phyloP scores from a whole-genome alignment of 2,113 vertebrate genomes.

The Leucoraja erinaceus region DNA sequence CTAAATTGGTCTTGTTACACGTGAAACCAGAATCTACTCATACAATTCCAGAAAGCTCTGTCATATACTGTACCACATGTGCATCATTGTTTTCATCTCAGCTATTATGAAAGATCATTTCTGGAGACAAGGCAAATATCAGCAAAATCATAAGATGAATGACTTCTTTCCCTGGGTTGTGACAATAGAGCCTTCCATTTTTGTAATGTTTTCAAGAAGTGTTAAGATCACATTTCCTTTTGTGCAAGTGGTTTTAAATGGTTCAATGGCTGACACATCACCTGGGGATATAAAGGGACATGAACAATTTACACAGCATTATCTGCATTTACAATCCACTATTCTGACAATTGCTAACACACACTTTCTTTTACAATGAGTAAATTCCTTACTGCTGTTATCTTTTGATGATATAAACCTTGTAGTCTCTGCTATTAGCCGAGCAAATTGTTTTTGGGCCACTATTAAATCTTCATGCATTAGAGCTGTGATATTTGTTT shows the following conservation, averaged over 20 bases:
- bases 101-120: background rate
- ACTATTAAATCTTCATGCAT: background rate
- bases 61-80: background rate
- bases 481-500: background rate
- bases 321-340: background rate
- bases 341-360: background rate
- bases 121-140: background rate
- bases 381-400: background rate
- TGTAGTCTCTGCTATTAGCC: background rate
- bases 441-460: background rate
- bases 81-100: background rate
- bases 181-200: background rate
- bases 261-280: background rate
- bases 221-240: background rate
- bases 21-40: background rate
- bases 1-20: background rate
- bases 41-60: background rate
- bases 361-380: background rate
- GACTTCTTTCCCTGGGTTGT: background rate
- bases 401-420: background rate
- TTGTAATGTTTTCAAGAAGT: background rate
- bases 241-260: background rate
- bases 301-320: background rate
- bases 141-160: background rate
- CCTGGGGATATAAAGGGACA: background rate